Percentiles rank a stretch among this genome's conserved stretches.
Evolutionary conservation across 2,888 invertebrate species (phyloP).

Genomic region (Gasteruption jaculator): DNA sequence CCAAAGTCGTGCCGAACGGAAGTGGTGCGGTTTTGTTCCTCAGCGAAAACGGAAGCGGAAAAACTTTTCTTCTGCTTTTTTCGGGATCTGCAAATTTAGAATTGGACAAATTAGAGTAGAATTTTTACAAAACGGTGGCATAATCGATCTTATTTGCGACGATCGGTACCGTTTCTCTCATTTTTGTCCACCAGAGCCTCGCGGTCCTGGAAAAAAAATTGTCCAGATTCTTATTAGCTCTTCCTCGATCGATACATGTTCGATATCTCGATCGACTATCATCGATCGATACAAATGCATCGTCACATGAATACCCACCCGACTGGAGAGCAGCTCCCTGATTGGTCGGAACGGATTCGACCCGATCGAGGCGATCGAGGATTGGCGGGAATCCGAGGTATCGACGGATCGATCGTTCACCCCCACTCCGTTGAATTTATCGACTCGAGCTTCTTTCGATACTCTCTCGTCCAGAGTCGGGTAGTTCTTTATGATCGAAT

Average conservation of each 20-base stretch:
- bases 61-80: slow-evolving; percentile 24
- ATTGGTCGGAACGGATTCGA: slow-evolving; percentile 42
- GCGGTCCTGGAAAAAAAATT: slow-evolving; percentile 19
- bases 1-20: no score
- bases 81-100: slow-evolving; percentile 16
- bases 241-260: no score
- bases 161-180: slow-evolving; percentile 29
- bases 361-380: slow-evolving; percentile 36
- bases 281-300: no score
- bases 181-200: slow-evolving; percentile 16
- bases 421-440: slow-evolving; percentile 13
- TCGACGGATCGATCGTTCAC: slow-evolving; percentile 19
- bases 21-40: slow-evolving; percentile 43
- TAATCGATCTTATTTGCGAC: no score
- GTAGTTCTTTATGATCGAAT: slow-evolving; percentile 41
- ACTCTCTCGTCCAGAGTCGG: slow-evolving; percentile 33
- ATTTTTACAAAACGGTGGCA: no score
- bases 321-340: slow-evolving; percentile 31
- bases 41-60: slow-evolving; percentile 25
- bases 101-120: no score
- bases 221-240: no score
- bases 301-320: no score
- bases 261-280: no score
- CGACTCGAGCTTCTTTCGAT: slow-evolving; percentile 33
- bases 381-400: slow-evolving; percentile 28